Conservation (phyloP, 2,888 invertebrate species). For the Lycophotia porphyrea region DNA sequence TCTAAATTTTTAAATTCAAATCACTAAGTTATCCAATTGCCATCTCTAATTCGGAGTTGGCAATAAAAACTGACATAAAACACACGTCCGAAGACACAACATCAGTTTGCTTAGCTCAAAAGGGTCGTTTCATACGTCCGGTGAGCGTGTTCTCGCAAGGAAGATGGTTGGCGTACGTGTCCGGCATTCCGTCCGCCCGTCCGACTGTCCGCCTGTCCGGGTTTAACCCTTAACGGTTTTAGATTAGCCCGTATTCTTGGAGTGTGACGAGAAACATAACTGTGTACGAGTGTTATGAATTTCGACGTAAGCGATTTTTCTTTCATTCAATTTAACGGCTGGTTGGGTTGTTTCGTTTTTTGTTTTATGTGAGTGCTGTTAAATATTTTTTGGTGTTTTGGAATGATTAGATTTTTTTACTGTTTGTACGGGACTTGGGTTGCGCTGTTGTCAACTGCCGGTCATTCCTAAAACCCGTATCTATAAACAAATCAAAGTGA, state of each 20-base stretch:
- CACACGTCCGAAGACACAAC: slow-evolving; percentile 61
- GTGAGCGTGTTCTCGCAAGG: slow-evolving; percentile 72
- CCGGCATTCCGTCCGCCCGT: slow-evolving; percentile 64
- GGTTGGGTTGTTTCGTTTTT: slow-evolving; percentile 52
- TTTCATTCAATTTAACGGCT: slow-evolving; percentile 62
- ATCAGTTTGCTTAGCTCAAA: slow-evolving; percentile 72
- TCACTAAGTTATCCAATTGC: slow-evolving; percentile 30
- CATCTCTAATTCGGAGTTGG: slow-evolving; percentile 46
- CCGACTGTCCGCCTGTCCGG: slow-evolving; percentile 41
- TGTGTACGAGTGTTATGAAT: slow-evolving; percentile 64
- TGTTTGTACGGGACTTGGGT: too few species aligned
- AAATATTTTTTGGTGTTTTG: slow-evolving; percentile 31
- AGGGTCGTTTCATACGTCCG: slow-evolving; percentile 72
- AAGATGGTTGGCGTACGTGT: slow-evolving; percentile 80
- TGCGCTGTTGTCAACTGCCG: background rate
- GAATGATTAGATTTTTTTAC: slow-evolving; percentile 40
- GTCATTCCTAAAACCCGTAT: background rate
- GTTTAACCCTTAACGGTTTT: slow-evolving; percentile 70
- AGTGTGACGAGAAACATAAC: slow-evolving; percentile 71
- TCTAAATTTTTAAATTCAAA: slow-evolving; percentile 17
- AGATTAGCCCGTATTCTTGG: slow-evolving; percentile 73
- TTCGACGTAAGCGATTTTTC: slow-evolving; percentile 58
- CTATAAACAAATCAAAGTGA: too few species aligned
- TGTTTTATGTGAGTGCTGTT: slow-evolving; percentile 45
- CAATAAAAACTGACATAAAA: slow-evolving; percentile 59